Conservation (phyloP, 2,888 invertebrate genomes). For the Prosapia bicincta region DNA sequence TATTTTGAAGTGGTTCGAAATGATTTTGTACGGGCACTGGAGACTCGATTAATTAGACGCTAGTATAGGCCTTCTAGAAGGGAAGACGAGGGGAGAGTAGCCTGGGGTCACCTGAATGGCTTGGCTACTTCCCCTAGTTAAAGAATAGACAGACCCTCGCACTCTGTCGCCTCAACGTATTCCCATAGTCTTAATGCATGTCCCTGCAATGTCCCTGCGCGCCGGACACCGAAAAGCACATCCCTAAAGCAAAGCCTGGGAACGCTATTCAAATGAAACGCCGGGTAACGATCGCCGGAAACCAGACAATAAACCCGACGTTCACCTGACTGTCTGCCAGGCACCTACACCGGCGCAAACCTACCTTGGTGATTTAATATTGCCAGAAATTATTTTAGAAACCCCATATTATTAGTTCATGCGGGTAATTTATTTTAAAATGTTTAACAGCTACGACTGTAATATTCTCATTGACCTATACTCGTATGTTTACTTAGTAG, state of each 20-base stretch:
- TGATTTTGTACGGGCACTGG: not conserved
- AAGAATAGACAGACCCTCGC: not conserved
- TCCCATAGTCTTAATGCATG: not conserved
- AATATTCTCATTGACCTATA: too few relatives aligned
- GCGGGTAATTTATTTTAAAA: too few relatives aligned
- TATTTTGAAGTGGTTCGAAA: too few relatives aligned
- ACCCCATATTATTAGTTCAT: too few relatives aligned
- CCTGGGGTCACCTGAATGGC: not conserved
- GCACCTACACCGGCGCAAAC: too few relatives aligned
- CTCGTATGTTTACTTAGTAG: too few relatives aligned
- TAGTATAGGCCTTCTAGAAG: not conserved
- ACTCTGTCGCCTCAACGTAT: not conserved
- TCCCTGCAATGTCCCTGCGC: not conserved
- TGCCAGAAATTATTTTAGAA: too few relatives aligned
- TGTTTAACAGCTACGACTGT: too few relatives aligned
- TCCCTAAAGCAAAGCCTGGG: not conserved
- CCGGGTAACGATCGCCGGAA: not conserved
- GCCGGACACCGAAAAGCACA: not conserved
- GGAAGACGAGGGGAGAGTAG: not conserved
- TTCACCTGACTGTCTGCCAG: too few relatives aligned
- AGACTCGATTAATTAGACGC: not conserved
- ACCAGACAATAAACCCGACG: not conserved
- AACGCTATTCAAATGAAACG: not conserved
- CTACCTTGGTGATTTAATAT: too few relatives aligned
- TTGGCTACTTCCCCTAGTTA: not conserved